These are phyloP conservation scores for Leuctra nigra DNA, from an alignment of 2,888 invertebrate species.

Conservation along the genomic window DNA sequence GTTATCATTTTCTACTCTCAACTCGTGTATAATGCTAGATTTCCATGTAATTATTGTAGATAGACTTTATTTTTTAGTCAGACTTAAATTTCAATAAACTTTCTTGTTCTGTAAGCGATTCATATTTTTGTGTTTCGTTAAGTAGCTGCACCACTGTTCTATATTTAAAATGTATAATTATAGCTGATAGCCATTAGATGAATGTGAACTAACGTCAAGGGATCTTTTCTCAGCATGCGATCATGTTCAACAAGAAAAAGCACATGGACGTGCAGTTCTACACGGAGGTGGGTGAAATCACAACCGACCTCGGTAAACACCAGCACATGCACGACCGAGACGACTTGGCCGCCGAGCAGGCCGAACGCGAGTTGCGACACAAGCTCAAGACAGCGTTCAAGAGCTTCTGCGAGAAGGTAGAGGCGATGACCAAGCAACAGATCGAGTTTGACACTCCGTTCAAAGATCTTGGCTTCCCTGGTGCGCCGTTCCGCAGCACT, in stretches of 20 bases:
- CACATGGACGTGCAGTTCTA: constrained; percentile 99
- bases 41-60: no score
- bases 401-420: constrained; percentile 96
- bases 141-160: no score
- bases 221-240: constrained; percentile 71
- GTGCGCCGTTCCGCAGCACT: constrained; percentile 94
- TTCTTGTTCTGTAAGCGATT: no score
- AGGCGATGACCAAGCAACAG: constrained; percentile 91
- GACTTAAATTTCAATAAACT: no score
- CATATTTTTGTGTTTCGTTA: no score
- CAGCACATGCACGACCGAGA: constrained; percentile 99
- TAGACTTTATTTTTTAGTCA: no score
- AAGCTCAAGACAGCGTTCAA: constrained; percentile 97
- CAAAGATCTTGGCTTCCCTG: constrained; percentile 95
- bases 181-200: no score
- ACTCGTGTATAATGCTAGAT: no score
- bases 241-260: constrained; percentile 98
- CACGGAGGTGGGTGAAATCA: constrained; percentile 99
- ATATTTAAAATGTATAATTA: no score
- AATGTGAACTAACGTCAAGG: no score
- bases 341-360: constrained; percentile 97
- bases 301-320: constrained; percentile 98
- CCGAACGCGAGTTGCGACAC: constrained; percentile 92
- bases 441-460: constrained; percentile 99
- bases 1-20: no score